Conservation (phyloP, 1,140 invertebrate species). For the Heliconius hermathena region DNA sequence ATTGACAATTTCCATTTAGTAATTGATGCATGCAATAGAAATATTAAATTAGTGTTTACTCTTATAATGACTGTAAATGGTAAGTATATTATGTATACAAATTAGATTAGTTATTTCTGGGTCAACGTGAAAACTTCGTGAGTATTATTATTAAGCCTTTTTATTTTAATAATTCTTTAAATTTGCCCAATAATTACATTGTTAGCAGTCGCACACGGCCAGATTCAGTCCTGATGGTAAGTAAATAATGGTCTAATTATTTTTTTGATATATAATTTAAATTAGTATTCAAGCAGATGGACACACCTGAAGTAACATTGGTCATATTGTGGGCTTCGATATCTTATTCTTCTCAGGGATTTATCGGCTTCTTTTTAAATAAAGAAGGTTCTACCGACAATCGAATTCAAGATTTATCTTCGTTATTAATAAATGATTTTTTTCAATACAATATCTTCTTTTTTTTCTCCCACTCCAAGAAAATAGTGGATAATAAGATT, state of each 20-base stretch:
- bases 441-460: not conserved
- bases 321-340: not conserved
- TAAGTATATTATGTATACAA: not conserved
- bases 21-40: not conserved
- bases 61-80: not conserved
- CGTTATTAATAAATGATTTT: slow-evolving; percentile 18
- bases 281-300: slow-evolving; percentile 4
- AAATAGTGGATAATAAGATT: too few relatives aligned
- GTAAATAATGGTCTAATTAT: slow-evolving; percentile 5
- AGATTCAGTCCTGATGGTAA: slow-evolving; percentile 8
- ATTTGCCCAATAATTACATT: not conserved
- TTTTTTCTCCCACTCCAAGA: not conserved
- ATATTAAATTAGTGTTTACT: not conserved
- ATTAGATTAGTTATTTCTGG: not conserved
- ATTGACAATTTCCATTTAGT: not conserved
- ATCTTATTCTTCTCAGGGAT: not conserved
- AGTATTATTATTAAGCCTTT: not conserved
- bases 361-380: slow-evolving; percentile 14
- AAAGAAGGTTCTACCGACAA: slow-evolving; percentile 17
- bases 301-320: slow-evolving; percentile 12
- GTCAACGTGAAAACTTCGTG: not conserved
- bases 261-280: slow-evolving; percentile 5
- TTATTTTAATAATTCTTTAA: not conserved
- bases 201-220: not conserved
- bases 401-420: slow-evolving; percentile 12